Evolutionary conservation across 2,888 invertebrate genomes (phyloP).

Genomic region (Amiota mariae): DNA sequence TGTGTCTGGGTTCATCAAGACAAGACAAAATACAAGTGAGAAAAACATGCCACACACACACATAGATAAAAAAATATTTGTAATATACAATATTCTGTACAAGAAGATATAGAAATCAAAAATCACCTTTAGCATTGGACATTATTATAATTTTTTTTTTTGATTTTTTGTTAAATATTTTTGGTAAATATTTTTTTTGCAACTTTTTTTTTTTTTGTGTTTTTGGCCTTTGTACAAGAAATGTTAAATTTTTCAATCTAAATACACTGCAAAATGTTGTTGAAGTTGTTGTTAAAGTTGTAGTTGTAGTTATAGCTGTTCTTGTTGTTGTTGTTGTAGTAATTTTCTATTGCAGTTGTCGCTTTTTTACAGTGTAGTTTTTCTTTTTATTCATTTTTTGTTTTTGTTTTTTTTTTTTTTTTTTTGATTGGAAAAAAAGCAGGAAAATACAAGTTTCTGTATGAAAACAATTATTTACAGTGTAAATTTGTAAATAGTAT

Average conservation of each 20-base stretch:
- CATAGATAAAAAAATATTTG: background rate
- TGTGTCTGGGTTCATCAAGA: slow-evolving; percentile 23
- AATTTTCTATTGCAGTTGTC: background rate
- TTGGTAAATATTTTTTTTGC: background rate
- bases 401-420: too few species aligned
- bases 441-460: background rate
- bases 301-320: slow-evolving; percentile 5
- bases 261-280: slow-evolving; percentile 17
- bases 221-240: slow-evolving; percentile 19
- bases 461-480: slow-evolving; percentile 56
- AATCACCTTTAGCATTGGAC: slow-evolving; percentile 17
- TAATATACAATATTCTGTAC: too few species aligned
- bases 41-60: slow-evolving; percentile 27
- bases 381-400: too few species aligned
- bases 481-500: slow-evolving; percentile 47
- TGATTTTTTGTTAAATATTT: too few species aligned
- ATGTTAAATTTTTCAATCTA: background rate
- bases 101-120: background rate
- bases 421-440: too few species aligned
- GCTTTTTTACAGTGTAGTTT: slow-evolving; percentile 17
- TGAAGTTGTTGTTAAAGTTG: slow-evolving; percentile 5
- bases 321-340: slow-evolving; percentile 3
- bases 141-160: background rate
- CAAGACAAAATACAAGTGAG: background rate
- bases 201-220: background rate